Evolutionary conservation across 2,113 vertebrate genomes (phyloP).

Genomic region (Heterochromis multidens): DNA sequence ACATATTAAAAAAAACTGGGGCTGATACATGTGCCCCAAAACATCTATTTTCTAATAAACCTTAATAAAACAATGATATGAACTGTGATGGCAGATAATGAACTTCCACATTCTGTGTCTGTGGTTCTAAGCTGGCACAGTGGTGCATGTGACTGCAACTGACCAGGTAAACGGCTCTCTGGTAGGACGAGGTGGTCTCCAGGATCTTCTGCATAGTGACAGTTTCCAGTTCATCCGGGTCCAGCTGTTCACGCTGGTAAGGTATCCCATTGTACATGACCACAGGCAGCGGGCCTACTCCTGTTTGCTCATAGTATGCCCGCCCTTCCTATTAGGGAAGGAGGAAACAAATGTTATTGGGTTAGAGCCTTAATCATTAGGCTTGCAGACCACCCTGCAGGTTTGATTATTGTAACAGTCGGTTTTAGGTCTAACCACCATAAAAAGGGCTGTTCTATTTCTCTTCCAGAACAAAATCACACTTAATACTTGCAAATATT

Average conservation of each 20-base stretch:
- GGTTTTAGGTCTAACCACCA: background rate
- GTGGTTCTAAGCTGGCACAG: background rate
- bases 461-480: background rate
- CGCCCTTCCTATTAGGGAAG: slow-evolving; percentile 79
- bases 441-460: background rate
- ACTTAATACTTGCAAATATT: background rate
- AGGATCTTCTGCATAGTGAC: slow-evolving; percentile 97
- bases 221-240: slow-evolving; percentile 94
- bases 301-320: slow-evolving; percentile 88
- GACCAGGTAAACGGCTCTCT: slow-evolving; percentile 93
- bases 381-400: background rate
- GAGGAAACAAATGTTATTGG: background rate
- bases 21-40: background rate
- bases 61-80: background rate
- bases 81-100: background rate
- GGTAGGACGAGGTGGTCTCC: slow-evolving; percentile 92
- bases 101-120: background rate
- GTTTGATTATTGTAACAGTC: background rate
- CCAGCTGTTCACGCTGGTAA: slow-evolving; percentile 88
- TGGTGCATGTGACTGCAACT: slow-evolving; percentile 36
- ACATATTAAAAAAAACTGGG: background rate
- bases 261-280: slow-evolving; percentile 96
- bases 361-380: background rate
- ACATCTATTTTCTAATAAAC: background rate
- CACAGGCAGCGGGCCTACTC: slow-evolving; percentile 88